Evolutionary conservation across 1,140 invertebrate genomes (phyloP), one percentile per base, ranked within the genome.

Genomic region (Pachyrhynchus sulphureomaculatus): DNA sequence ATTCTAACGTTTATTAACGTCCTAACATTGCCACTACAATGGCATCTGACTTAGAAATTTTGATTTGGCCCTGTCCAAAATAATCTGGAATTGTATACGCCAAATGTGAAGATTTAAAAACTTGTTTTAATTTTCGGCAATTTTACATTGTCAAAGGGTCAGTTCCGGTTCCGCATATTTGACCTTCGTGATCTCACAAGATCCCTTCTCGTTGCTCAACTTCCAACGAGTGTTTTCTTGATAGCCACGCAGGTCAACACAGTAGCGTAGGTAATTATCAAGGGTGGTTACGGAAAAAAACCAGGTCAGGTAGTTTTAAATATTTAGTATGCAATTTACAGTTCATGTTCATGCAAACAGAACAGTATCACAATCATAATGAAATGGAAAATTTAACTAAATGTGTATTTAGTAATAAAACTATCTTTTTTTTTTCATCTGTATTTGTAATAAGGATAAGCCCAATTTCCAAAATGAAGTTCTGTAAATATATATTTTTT

Each of bases 101-200:
- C 23, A 51, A 59, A 49, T 26, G 13, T 10, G 13, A 33, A 59
- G 36, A 42, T 41, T 59, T 59, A 51, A 59, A 59, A 59, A 59
- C 56, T 59, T 51, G 56, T 59, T 59, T 59, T 33, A 34, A 59
- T 59, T 59, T 59, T 51, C 24, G 56, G 45, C 45, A 51, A 51
- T 59, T 59, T 56, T 24, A 23, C 18, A 36, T 26, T 36, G 29
- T 58, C 33, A 8, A 45, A 29, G 24, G 29, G 42, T 2, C 5
- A 57, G 54, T 57, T 57, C 54, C 54, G 42, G 56, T 59, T 51
- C 56, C 47, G 56, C 45, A 51, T 51, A 49, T 48, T 51, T 42
- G 33, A 59, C 47, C 45, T 15, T 13, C 26, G 54, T 33, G 23
- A 21, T 36, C 42, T 13, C 6, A 29, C 29, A 20, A 49, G 13